Conservation (phyloP, 2,888 invertebrate genomes). For the Ormyrus thymus region DNA sequence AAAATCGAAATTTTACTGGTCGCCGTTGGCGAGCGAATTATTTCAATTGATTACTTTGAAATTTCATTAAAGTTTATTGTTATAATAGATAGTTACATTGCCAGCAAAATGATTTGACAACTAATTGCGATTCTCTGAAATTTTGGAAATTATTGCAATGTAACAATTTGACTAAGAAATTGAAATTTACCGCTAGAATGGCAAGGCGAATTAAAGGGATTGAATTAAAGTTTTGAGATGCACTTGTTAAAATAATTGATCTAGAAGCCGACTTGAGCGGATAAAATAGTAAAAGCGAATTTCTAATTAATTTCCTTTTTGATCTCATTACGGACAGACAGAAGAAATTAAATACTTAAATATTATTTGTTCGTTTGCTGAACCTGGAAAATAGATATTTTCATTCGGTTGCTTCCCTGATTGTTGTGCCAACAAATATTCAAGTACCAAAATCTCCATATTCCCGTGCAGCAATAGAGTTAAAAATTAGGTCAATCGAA, state of each 20-base stretch:
- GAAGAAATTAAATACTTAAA: too few species aligned
- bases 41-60: too few species aligned
- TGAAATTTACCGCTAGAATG: background rate
- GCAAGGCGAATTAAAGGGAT: slow-evolving; percentile 6
- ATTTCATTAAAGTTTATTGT: too few species aligned
- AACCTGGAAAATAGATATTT: too few species aligned
- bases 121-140: too few species aligned
- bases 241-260: slow-evolving; percentile 19
- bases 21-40: too few species aligned
- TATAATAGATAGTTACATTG: too few species aligned
- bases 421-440: background rate
- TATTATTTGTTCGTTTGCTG: too few species aligned
- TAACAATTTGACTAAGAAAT: background rate
- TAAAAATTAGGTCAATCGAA: slow-evolving; percentile 50
- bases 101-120: too few species aligned
- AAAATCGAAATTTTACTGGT: too few species aligned
- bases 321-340: slow-evolving; percentile 11
- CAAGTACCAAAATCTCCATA: slow-evolving; percentile 11
- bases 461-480: slow-evolving; percentile 17
- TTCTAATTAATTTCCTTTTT: slow-evolving; percentile 23
- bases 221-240: slow-evolving; percentile 13
- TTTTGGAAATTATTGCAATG: too few species aligned
- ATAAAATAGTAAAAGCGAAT: background rate
- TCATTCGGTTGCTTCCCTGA: too few species aligned
- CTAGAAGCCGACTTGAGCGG: slow-evolving; percentile 11